Base-by-base conservation (phyloP, 1,140 invertebrate genomes). In the Campodea augens region DNA sequence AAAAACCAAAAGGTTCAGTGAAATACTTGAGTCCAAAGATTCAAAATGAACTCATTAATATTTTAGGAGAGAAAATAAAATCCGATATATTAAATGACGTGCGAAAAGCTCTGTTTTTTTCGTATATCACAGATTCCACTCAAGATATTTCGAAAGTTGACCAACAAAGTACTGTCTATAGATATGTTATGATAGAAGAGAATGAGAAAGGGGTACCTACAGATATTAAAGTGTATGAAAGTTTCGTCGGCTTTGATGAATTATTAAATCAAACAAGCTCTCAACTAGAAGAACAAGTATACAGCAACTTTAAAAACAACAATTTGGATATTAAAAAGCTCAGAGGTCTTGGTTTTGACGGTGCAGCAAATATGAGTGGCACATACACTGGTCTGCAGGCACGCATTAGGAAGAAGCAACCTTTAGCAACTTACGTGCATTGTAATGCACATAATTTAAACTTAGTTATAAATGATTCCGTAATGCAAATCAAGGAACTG, bases 321-420 rank as follows among this genome's bases (percentile, higher is more conserved):
- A 21, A 21, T 19, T n/a, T 41, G 22, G 3, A 41, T 21, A 19
- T 19, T 4, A 24, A 41, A 20, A 41, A 41, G 22, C 22, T 18
- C 19, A 20, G 39, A 41, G 39, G 39, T 21, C 5, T 4, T n/a
- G 39, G 39, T 21, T 41, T 20, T 22, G 39, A 41, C 13, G 39
- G 39, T 19, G 39, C 39, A 21, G 39, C 39, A 19, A 41, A 3
- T 41, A 41, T 41, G 39, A 41, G 39, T 24, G 39, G 39, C n/a
- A 41, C 15, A 41, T 41, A 41, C 22, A 20, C n/a, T 41, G 39
- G 7, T 7, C 15, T 32, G 27, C 27, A 7, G 27, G 27, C 27
- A 7, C 27, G 39, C 4, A n/a, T 41, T 41, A n/a, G 22, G n/a
- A 20, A 41, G n/a, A 20, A 24, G 22, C 18, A 41, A 24, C 4